These are phyloP conservation scores for Gymnarchus niloticus DNA, from an alignment of 2,113 vertebrate species.

Conservation along the genomic window DNA sequence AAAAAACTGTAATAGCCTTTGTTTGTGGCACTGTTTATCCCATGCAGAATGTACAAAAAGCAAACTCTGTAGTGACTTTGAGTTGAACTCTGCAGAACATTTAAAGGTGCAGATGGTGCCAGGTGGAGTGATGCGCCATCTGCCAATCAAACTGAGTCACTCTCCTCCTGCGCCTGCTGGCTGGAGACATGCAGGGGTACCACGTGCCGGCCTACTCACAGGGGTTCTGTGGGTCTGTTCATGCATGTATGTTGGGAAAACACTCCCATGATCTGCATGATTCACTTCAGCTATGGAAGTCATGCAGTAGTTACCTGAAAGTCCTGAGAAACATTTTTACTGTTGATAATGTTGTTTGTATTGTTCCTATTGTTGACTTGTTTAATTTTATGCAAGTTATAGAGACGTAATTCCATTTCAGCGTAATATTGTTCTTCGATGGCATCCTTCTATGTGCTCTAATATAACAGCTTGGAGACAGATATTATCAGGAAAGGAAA, in stretches of 20 bases:
- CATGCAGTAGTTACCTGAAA: not conserved
- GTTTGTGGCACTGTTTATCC: not conserved
- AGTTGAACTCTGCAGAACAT: not conserved
- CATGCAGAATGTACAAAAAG: not conserved
- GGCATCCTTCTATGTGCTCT: not conserved
- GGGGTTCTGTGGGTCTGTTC: not conserved
- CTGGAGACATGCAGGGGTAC: not conserved
- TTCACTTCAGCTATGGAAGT: constrained; percentile 5
- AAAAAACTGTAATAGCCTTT: not conserved
- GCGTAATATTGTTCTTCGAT: not conserved
- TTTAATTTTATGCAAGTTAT: not conserved
- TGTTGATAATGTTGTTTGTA: not conserved
- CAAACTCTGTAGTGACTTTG: not conserved
- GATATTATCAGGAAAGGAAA: not conserved
- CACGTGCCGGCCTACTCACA: not conserved
- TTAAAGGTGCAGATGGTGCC: not conserved
- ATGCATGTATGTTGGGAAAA: not conserved
- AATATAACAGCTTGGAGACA: not conserved
- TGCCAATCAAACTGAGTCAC: constrained; percentile 22
- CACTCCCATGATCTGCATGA: not conserved
- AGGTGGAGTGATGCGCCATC: constrained; percentile 10
- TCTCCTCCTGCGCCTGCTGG: constrained; percentile 13
- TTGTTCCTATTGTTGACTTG: not conserved
- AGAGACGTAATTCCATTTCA: not conserved
- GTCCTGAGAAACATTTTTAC: not conserved